Conservation (phyloP, 2,888 invertebrate genomes). For the Mechanitis mazaeus region DNA sequence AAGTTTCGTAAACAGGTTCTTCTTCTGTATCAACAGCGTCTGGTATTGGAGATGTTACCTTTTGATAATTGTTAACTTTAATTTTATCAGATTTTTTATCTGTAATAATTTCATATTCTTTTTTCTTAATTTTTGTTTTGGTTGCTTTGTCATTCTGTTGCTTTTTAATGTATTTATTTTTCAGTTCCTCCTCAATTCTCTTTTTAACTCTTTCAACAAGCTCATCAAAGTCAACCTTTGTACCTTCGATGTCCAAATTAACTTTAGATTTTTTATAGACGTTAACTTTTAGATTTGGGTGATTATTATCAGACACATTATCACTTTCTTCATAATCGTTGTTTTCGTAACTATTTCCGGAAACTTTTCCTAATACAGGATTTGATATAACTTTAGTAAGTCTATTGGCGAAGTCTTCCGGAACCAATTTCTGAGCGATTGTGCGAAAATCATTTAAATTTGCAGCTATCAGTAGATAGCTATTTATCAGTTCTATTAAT, state of each 20-base stretch:
- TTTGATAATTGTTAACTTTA: background rate
- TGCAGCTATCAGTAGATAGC: conserved; percentile 23
- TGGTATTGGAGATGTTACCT: background rate
- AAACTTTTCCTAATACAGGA: background rate
- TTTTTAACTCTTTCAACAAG: conserved; percentile 25
- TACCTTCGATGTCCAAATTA: background rate
- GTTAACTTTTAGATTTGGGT: background rate
- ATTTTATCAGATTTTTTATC: background rate
- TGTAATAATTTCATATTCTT: background rate
- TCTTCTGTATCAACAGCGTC: conserved; percentile 1
- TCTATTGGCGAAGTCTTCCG: conserved; percentile 12
- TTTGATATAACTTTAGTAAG: conserved; percentile 8
- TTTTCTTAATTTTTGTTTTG: background rate
- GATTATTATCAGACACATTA: conserved; percentile 4
- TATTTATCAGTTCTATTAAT: conserved; percentile 15
- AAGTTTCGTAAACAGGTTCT: conserved; percentile 12
- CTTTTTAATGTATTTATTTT: conserved; percentile 7
- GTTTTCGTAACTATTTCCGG: background rate
- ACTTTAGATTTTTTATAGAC: conserved; percentile 6
- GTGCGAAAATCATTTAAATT: conserved; percentile 23
- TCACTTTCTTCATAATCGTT: conserved; percentile 6
- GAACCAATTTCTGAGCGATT: conserved; percentile 18
- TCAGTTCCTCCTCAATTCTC: conserved; percentile 17
- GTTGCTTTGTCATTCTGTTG: background rate
- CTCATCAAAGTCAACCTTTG: conserved; percentile 22